A percentile compares a stretch with the other conserved stretches of the same genome.
These are phyloP conservation scores for Pristionchus fissidentatus DNA, from an alignment of 2,888 invertebrate genomes.

Conservation along the genomic window DNA sequence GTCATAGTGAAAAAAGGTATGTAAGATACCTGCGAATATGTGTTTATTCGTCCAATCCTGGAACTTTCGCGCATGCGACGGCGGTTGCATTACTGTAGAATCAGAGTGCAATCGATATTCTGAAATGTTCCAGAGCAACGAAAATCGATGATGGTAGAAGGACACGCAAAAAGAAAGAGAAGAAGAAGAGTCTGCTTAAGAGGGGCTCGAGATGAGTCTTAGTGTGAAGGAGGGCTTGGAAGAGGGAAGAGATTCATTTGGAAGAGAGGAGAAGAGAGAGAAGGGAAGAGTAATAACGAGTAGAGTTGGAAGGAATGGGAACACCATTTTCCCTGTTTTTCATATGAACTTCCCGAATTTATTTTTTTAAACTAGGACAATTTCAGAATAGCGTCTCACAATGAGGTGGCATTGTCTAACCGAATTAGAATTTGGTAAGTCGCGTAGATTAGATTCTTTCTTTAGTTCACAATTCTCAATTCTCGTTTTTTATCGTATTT, in stretches of 20 bases:
- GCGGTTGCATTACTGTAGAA: too few species aligned
- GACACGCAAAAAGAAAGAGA: slow-evolving; percentile 17
- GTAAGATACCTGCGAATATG: slow-evolving; percentile 61
- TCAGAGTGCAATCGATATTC: slow-evolving; percentile 43
- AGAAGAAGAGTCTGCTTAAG: slow-evolving; percentile 24
- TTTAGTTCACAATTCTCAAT: too few species aligned
- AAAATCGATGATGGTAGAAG: slow-evolving; percentile 31
- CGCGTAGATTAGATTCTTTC: too few species aligned
- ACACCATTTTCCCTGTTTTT: too few species aligned
- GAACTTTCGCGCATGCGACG: slow-evolving; percentile 55
- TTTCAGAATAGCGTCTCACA: too few species aligned
- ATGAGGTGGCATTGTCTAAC: too few species aligned
- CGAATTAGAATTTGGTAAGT: too few species aligned
- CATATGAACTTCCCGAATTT: too few species aligned
- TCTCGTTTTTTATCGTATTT: too few species aligned
- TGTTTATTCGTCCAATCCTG: slow-evolving; percentile 74
- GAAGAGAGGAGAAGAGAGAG: not conserved
- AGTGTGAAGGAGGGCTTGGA: slow-evolving; percentile 34
- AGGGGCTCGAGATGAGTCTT: slow-evolving; percentile 33
- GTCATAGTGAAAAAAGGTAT: not conserved
- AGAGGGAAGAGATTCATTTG: slow-evolving; percentile 41
- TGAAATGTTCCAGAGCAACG: not conserved
- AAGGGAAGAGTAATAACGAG: slow-evolving; percentile 26
- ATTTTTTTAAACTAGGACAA: too few species aligned
- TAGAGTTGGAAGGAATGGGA: not conserved